Percentiles rank a stretch among this genome's conserved stretches.
Evolutionary conservation across 1,140 invertebrate genomes (phyloP).

Genomic region (Brachionus angularis): DNA sequence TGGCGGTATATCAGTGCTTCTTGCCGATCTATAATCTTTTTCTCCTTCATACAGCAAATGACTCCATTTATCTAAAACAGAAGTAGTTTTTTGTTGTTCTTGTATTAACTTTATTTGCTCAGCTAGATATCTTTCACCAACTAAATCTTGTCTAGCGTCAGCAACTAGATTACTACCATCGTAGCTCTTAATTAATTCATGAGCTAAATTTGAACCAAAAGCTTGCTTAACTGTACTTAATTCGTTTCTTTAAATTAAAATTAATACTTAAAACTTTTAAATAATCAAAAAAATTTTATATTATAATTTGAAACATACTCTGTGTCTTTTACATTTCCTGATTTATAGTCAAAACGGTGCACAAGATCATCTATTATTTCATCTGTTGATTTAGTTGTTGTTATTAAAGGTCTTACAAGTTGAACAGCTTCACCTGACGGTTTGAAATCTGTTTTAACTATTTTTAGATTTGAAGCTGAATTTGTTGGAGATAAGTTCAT

Average conservation of each 20-base stretch:
- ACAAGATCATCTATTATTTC: conserved; percentile 26
- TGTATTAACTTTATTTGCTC: conserved; percentile 36
- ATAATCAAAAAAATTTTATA: too few relatives aligned
- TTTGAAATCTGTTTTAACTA: conserved; percentile 39
- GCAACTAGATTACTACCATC: conserved; percentile 39
- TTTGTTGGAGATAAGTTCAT: conserved; percentile 18
- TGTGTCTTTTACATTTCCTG: conserved; percentile 23
- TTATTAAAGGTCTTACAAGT: conserved; percentile 5
- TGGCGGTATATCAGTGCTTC: conserved; percentile 1
- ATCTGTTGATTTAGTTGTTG: conserved; percentile 32
- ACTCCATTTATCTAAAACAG: conserved; percentile 35
- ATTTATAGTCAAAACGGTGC: conserved; percentile 21
- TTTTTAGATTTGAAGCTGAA: conserved; percentile 29
- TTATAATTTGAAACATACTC: too few relatives aligned
- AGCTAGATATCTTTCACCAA: conserved; percentile 41
- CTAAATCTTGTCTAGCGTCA: conserved; percentile 33
- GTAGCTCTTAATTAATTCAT: conserved; percentile 36
- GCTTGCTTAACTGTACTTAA: conserved; percentile 36
- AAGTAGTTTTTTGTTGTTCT: conserved; percentile 35
- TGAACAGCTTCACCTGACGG: conserved; percentile 40
- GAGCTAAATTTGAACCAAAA: conserved; percentile 37
- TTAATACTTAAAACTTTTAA: too few relatives aligned
- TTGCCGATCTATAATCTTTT: conserved; percentile 14
- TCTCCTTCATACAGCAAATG: conserved; percentile 41
- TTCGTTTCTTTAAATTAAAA: conserved; percentile 36